Percentiles rank a stretch among this genome's conserved stretches.
Evolutionary conservation across 2,797 vertebrate genomes (phyloP).

Genomic region (Malurus splendens): DNA sequence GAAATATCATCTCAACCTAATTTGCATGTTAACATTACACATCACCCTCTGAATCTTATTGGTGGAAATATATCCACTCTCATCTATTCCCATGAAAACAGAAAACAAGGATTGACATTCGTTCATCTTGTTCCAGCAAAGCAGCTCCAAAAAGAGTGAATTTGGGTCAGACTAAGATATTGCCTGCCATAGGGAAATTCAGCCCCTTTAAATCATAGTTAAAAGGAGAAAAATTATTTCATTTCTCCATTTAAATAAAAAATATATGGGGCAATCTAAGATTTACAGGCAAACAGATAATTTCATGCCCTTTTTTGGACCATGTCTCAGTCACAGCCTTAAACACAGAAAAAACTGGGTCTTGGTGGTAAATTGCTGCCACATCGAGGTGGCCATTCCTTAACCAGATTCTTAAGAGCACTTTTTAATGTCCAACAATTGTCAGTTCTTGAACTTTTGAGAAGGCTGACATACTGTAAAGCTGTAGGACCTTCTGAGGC

Average conservation of each 20-base stretch:
- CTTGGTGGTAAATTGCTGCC: neutral
- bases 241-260: neutral
- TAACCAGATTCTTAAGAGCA: neutral
- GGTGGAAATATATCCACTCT: neutral
- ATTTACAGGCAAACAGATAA: neutral
- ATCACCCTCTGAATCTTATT: neutral
- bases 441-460: neutral
- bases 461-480: neutral
- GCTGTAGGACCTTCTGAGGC: neutral
- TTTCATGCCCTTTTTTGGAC: neutral
- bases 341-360: neutral
- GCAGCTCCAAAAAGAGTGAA: neutral
- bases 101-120: constrained; percentile 12
- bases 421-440: neutral
- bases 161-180: neutral
- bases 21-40: constrained; percentile 37
- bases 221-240: neutral
- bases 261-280: neutral
- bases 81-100: neutral
- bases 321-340: neutral
- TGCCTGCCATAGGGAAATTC: neutral
- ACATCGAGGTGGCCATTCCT: too few relatives aligned
- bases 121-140: constrained; percentile 6
- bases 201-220: neutral
- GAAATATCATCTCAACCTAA: constrained; percentile 19